Evolutionary conservation across 2,113 vertebrate genomes (phyloP), one percentile per base, ranked within the genome.

Genomic region (Delphinus delphis): DNA sequence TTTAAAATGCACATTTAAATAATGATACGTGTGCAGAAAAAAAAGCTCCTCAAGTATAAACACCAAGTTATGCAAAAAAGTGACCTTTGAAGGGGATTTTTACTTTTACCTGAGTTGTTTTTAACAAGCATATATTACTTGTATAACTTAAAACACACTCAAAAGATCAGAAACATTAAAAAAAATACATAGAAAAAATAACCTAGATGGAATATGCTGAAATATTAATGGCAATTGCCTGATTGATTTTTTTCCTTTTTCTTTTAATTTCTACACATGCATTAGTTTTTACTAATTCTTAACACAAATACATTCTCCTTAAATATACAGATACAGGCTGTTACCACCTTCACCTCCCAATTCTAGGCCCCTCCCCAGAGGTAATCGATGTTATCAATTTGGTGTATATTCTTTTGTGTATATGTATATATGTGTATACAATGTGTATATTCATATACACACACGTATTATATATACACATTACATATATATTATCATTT

Each of bases 121-220:
- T 90, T 44, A 90, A 90, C 9, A 86, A 13, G 31, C 20, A 74
- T 23, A 36, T 85, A n/a, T 36, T 60, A 82, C 17, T 68, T 26
- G 14, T 68, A 28, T 84, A 85, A 79, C 14, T 63, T 77, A 84
- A 82, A 95, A 81, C 33, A 90, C 20, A 93, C 12, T 9, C 81
- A 60, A 93, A 84, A 84, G 36, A 73, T 89, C n/a, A 84, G 47
- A 95, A 81, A 81, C 33, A 85, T 36, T 86, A 38, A 93, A 82
- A 88, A 88, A 79, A 8, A 55, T 23, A 85, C 8, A 41, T 0
- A 60, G 74, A 38, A 84, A 84, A 89, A 93, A 67, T 23, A 85
- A 68, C 13, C 65, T 31, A 74, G 38, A 50, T 62, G 41, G 28
- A 68, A 62, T 81, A 86, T 36, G 53, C 70, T 62, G 70, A 94